These are phyloP conservation scores for Leucophenga maculata DNA, from an alignment of 2,888 invertebrate species.

Conservation along the genomic window DNA sequence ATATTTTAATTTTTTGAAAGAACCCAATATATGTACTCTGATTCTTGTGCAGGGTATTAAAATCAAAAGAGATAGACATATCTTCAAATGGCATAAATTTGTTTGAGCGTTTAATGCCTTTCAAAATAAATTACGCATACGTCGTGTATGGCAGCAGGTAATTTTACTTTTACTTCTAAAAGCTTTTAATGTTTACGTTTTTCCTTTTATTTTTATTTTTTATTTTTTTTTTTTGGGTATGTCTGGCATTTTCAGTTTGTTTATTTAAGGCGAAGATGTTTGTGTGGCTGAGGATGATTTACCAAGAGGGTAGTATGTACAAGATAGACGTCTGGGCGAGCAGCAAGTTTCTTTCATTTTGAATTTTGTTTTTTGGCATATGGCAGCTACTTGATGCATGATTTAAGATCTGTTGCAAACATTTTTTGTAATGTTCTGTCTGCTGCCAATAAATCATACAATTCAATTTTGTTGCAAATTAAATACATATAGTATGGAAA, in stretches of 20 bases:
- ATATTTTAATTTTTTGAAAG: too few species aligned
- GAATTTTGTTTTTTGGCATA: too few species aligned
- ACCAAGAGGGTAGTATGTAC: too few species aligned
- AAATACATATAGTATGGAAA: too few species aligned
- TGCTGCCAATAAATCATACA: neutral
- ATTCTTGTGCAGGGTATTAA: too few species aligned
- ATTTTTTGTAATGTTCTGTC: neutral
- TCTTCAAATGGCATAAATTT: too few species aligned
- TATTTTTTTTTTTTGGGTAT: too few species aligned
- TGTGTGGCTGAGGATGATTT: neutral
- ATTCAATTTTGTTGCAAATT: neutral
- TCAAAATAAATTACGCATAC: conserved; percentile 19
- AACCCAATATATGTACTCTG: too few species aligned
- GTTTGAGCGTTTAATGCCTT: neutral
- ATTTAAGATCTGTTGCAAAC: neutral
- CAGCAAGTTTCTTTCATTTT: too few species aligned
- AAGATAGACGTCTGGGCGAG: too few species aligned
- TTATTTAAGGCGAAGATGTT: neutral
- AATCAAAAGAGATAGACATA: too few species aligned
- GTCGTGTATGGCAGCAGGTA: neutral
- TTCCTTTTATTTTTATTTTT: neutral
- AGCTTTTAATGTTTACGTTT: conserved; percentile 5
- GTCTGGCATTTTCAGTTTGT: conserved; percentile 12
- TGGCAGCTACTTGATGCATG: conserved; percentile 10
- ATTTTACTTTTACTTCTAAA: neutral